Evolutionary conservation across 1,140 invertebrate genomes (phyloP).

Genomic region (Bombus affinis): DNA sequence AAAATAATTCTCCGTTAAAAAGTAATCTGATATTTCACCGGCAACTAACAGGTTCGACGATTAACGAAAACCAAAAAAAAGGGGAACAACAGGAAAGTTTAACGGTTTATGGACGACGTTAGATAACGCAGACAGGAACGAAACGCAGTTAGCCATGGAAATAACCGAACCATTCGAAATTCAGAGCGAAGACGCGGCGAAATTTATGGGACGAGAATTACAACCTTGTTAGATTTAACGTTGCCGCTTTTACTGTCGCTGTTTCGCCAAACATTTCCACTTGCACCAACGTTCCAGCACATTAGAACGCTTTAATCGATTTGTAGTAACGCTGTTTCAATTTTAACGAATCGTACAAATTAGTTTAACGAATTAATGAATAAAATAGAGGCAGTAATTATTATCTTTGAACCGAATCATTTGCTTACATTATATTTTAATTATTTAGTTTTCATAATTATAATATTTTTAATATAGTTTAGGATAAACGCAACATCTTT

Average conservation of each 20-base stretch:
- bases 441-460: no score
- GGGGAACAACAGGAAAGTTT: not conserved
- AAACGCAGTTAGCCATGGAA: not conserved
- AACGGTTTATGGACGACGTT: not conserved
- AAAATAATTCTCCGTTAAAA: not conserved
- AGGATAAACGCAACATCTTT: no score
- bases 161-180: not conserved
- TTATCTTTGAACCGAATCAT: no score
- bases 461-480: no score
- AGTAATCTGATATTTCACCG: not conserved
- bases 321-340: not conserved
- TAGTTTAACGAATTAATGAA: no score
- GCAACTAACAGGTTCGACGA: not conserved
- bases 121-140: not conserved
- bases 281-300: not conserved
- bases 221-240: constrained; percentile 5
- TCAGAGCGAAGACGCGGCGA: not conserved
- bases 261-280: not conserved
- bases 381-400: no score
- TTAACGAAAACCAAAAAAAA: not conserved
- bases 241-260: not conserved
- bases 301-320: not conserved
- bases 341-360: not conserved
- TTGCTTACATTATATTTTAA: no score
- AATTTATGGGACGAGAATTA: constrained; percentile 4